Percentiles rank a stretch among this genome's conserved stretches.
Conservation (phyloP, 2,888 invertebrate species). For the Phasia obesa region DNA sequence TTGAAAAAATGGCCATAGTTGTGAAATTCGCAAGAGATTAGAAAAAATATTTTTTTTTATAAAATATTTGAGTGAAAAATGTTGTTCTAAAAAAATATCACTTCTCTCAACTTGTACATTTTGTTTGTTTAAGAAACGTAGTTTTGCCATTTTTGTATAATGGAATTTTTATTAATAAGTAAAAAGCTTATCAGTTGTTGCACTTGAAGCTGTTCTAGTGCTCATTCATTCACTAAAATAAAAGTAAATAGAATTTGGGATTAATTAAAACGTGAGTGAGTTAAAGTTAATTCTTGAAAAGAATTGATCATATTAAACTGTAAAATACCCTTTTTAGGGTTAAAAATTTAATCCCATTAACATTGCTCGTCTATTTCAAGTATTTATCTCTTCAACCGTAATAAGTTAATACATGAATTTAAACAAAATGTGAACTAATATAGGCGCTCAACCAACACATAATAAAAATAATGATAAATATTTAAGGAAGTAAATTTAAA, state of each 20-base stretch:
- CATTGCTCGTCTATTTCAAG: too few species aligned
- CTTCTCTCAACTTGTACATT: not conserved
- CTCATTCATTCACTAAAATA: slow-evolving; percentile 17
- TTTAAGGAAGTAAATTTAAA: too few species aligned
- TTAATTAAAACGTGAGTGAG: not conserved
- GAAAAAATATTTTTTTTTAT: too few species aligned
- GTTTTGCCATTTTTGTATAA: slow-evolving; percentile 22
- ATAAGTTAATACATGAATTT: too few species aligned
- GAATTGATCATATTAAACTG: not conserved
- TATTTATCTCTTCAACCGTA: too few species aligned
- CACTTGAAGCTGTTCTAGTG: slow-evolving; percentile 35
- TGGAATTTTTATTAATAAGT: slow-evolving; percentile 25
- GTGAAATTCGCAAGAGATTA: slow-evolving; percentile 12
- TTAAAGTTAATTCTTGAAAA: not conserved
- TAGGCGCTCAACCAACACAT: too few species aligned
- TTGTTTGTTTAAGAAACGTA: not conserved
- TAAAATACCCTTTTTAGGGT: too few species aligned
- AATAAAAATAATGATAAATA: too few species aligned
- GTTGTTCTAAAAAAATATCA: too few species aligned
- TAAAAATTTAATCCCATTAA: too few species aligned
- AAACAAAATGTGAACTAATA: too few species aligned
- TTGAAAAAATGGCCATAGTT: slow-evolving; percentile 16
- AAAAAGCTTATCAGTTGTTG: slow-evolving; percentile 28
- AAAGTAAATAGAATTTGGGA: not conserved
- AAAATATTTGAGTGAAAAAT: too few species aligned